Evolutionary conservation across 2,113 vertebrate species (phyloP).

Genomic region (Chlorodrepanis virens): DNA sequence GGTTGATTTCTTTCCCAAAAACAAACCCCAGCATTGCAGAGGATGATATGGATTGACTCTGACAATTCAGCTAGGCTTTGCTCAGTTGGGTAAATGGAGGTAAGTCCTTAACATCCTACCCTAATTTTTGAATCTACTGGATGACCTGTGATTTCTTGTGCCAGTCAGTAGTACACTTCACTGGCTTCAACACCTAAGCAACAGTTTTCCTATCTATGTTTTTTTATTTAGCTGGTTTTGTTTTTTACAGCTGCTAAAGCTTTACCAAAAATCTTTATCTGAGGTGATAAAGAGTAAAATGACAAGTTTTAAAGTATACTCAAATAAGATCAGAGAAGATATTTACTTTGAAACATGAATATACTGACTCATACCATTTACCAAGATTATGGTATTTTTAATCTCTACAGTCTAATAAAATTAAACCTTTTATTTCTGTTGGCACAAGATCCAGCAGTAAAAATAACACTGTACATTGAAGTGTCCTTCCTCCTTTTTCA

Average conservation of each 20-base stretch:
- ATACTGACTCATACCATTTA: neutral
- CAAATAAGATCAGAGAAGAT: neutral
- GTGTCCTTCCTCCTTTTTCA: neutral
- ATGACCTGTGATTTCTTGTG: rapidly evolving
- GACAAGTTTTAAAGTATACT: neutral
- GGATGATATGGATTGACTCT: neutral
- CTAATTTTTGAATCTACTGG: neutral
- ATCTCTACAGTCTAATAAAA: neutral
- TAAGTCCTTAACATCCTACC: neutral
- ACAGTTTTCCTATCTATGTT: neutral
- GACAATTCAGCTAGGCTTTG: neutral
- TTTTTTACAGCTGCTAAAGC: neutral
- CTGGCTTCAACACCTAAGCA: neutral
- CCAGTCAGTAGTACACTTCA: neutral
- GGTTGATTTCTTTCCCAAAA: neutral
- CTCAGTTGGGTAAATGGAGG: neutral
- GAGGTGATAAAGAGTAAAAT: neutral
- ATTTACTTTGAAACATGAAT: neutral
- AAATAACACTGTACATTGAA: neutral
- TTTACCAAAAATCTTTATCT: neutral
- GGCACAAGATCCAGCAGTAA: neutral
- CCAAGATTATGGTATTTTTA: neutral
- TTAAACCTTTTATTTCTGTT: neutral
- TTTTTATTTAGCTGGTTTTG: neutral
- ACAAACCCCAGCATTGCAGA: rapidly evolving